A percentile compares a stretch with the other conserved stretches of the same genome.
phyloP scores from a whole-genome alignment of 1,140 invertebrate species.

The Cydia fagiglandana region DNA sequence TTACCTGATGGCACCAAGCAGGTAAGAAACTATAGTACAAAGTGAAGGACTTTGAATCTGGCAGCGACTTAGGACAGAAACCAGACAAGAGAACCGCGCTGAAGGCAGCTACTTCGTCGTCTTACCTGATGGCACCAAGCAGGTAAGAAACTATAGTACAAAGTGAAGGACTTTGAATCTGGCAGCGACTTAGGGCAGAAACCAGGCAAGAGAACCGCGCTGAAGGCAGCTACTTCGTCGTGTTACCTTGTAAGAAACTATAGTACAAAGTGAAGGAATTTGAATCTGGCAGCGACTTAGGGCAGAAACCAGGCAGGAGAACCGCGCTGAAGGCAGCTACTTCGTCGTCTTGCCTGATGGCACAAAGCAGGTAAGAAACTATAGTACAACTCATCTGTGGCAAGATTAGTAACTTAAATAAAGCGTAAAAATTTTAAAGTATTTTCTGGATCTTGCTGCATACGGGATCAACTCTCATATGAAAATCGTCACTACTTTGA shows the following conservation, averaged over 20 bases:
- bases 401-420: too few relatives aligned
- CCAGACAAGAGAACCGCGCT: slow-evolving; percentile 83
- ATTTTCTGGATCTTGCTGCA: too few relatives aligned
- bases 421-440: too few relatives aligned
- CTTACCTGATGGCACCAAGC: slow-evolving; percentile 87
- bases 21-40: slow-evolving; percentile 48
- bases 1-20: slow-evolving; percentile 68
- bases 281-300: background rate
- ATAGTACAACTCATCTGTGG: too few relatives aligned
- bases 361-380: slow-evolving; percentile 76
- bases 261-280: too few relatives aligned
- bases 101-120: slow-evolving; percentile 87
- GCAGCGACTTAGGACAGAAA: slow-evolving; percentile 79
- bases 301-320: slow-evolving; percentile 67
- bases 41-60: background rate
- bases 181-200: slow-evolving; percentile 78
- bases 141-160: slow-evolving; percentile 66
- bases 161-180: background rate
- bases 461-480: too few relatives aligned
- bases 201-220: slow-evolving; percentile 83
- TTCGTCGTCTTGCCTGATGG: too few relatives aligned
- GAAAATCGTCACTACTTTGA: too few relatives aligned
- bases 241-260: slow-evolving; percentile 81
- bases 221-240: slow-evolving; percentile 86
- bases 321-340: slow-evolving; percentile 44